Evolutionary conservation across 2,797 vertebrate species (phyloP), one percentile per base, ranked within the genome.

Genomic region (Sternarchorhynchus goeldii): DNA sequence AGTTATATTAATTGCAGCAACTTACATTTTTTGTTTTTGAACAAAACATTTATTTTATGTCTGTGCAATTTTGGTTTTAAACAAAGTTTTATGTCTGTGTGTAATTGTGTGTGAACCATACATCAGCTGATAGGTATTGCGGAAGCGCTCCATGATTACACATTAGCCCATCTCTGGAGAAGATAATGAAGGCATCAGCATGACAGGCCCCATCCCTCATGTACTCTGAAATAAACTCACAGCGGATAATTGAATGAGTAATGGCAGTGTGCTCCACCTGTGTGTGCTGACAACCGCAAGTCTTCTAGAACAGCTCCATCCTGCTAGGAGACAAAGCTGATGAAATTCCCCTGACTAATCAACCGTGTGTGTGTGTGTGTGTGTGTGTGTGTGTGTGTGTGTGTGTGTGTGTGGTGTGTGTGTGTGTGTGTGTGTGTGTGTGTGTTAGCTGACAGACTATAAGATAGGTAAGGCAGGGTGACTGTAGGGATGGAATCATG

Each of bases 321-420:
- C 77, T 83, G 73, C 73, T 69, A 74, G 76, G 70, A 82, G 77
- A 79, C 57, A 59, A 80, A 85, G 76, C 84, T 81, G 79, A 83
- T 82, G 84, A 83, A 86, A 86, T 81, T 82, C 81, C 78, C 78
- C 64, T 59, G 77, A 76, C 82, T 83, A 81, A 84, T 82, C 72
- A 78, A 71, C 69, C 62, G 57, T 77, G 80, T 81, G 70, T 66
- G 77, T 78, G 65, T 73, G 59, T 57, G 67, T 60, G 76, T 59
- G 67, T 59, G 66, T 57, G 53, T 64, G 71, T 77, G 34, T 73
- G 64, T 65, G 69, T 50, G 29, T 71, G 72, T 17, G 31, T 60
- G 39, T 62, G 53, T 55, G 74, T 66, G 71, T 57, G 63, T 77
- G 64, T 74, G 41, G 41, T 45, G 41, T 12, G 41, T 45, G 41